Evolutionary conservation across 2,113 vertebrate genomes (phyloP).

Genomic region (Heterotis niloticus): DNA sequence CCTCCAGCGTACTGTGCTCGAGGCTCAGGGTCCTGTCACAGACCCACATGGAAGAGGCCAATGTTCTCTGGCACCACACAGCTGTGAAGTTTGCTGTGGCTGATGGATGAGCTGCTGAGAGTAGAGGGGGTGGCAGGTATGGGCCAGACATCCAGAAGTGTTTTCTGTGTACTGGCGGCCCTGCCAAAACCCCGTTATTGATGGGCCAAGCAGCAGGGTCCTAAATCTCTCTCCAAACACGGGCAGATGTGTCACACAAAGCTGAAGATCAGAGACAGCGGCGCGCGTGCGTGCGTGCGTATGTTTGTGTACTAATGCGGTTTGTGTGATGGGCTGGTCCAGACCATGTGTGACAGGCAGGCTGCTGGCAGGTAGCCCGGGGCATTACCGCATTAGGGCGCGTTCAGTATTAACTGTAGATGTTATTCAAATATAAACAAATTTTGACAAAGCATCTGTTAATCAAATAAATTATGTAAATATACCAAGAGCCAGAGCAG

Average conservation of each 20-base stretch:
- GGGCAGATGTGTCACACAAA: background rate
- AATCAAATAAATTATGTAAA: no score
- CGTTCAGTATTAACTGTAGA: no score
- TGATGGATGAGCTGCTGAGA: conserved; percentile 14
- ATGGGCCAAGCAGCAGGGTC: background rate
- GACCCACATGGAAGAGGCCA: background rate
- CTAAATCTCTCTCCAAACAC: conserved; percentile 29
- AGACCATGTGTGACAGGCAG: background rate
- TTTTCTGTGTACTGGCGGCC: background rate
- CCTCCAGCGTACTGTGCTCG: background rate
- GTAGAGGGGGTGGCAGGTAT: no score
- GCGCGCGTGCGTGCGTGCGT: background rate
- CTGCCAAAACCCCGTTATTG: background rate
- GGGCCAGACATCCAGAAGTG: background rate
- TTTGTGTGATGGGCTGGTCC: background rate
- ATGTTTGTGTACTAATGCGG: background rate
- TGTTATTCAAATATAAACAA: no score
- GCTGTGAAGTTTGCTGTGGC: background rate
- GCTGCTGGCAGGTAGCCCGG: background rate
- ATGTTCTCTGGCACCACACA: background rate
- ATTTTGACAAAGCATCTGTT: no score
- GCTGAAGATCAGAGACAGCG: no score
- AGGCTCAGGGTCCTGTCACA: background rate
- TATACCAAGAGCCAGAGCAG: no score
- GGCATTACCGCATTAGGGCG: background rate